Percentiles rank a stretch among this genome's conserved stretches.
Conservation (phyloP, 2,797 vertebrate genomes). For the Hyperoplus lanceolatus region DNA sequence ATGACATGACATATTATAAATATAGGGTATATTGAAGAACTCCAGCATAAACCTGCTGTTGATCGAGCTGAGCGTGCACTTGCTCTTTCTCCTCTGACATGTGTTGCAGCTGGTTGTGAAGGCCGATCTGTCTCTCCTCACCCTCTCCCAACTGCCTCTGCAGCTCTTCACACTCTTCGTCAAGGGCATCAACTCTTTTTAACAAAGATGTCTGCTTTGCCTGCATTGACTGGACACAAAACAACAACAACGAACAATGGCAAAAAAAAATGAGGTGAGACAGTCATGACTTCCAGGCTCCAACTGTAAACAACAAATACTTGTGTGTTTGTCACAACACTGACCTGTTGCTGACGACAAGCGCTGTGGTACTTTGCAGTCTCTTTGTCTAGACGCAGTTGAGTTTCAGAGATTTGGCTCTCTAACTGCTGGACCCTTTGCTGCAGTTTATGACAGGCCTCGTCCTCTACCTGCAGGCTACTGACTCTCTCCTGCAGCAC, state of each 20-base stretch:
- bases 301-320: conserved; percentile 21
- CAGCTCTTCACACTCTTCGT: conserved; percentile 88
- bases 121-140: conserved; percentile 72
- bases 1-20: too few species aligned
- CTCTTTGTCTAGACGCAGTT: conserved; percentile 88
- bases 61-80: conserved; percentile 72
- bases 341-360: conserved; percentile 89
- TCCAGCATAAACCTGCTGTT: conserved; percentile 83
- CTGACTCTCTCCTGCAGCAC: conserved; percentile 80
- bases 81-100: conserved; percentile 74
- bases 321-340: conserved; percentile 7
- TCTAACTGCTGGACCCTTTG: conserved; percentile 81
- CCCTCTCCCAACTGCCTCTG: conserved; percentile 80
- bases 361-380: conserved; percentile 87
- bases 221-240: conserved; percentile 87
- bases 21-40: neutral
- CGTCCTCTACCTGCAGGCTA: conserved; percentile 66
- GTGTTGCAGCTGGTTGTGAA: conserved; percentile 79
- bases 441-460: conserved; percentile 77
- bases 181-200: conserved; percentile 86
- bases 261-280: too few species aligned
- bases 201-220: conserved; percentile 87
- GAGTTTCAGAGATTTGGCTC: conserved; percentile 80
- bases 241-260: neutral
- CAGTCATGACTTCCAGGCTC: neutral